Conservation (phyloP, 2,113 vertebrate species). For the Picathartes gymnocephalus region DNA sequence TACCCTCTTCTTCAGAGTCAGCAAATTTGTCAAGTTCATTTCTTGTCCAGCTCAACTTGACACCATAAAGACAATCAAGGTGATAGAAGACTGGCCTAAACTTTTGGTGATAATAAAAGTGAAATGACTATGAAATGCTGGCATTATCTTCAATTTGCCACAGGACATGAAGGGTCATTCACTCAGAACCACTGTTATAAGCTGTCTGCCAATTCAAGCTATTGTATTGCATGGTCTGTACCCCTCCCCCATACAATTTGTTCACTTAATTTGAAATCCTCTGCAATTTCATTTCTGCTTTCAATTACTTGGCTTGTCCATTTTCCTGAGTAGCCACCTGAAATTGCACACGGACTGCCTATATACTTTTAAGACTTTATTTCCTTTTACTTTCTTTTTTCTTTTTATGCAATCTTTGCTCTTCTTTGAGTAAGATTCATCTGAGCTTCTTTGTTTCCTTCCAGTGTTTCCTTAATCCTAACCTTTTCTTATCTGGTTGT, state of each 20-base stretch:
- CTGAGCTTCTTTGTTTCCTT: neutral
- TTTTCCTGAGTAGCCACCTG: neutral
- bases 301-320: conserved; percentile 9
- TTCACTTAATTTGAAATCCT: conserved; percentile 38
- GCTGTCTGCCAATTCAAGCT: neutral
- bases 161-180: conserved; percentile 17
- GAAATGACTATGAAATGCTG: conserved; percentile 22
- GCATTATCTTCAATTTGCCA: conserved; percentile 34
- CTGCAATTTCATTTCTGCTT: conserved; percentile 6
- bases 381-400: neutral
- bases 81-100: conserved; percentile 5
- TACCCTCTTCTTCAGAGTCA: neutral
- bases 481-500: neutral
- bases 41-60: neutral
- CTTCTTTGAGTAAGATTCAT: neutral
- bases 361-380: neutral
- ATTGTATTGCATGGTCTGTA: neutral
- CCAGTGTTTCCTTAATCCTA: neutral
- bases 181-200: neutral
- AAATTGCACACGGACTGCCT: neutral
- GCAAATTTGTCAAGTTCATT: conserved; percentile 3
- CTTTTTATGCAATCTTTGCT: neutral
- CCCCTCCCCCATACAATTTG: neutral
- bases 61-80: neutral
- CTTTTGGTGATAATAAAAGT: conserved; percentile 20